Evolutionary conservation across 2,888 invertebrate genomes (phyloP).

Genomic region (Papilio demoleus): DNA sequence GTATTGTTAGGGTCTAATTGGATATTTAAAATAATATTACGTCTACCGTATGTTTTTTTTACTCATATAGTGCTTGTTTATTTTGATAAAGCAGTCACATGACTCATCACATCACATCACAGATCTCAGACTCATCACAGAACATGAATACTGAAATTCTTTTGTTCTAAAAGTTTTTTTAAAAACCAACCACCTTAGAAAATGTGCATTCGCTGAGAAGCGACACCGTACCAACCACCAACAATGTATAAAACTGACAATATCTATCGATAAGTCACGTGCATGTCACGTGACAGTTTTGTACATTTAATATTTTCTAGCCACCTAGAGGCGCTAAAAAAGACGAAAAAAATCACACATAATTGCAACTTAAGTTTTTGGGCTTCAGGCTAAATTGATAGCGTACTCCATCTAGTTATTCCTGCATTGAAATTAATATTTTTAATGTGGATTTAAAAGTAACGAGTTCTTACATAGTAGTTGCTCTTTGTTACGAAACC

Average conservation of each 20-base stretch:
- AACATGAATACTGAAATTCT: neutral
- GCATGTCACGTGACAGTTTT: too few species aligned
- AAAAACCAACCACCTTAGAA: too few species aligned
- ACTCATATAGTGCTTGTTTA: neutral
- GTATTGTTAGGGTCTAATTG: slow-evolving; percentile 43
- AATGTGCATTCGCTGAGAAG: too few species aligned
- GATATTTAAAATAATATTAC: slow-evolving; percentile 41
- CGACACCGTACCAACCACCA: too few species aligned
- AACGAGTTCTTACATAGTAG: slow-evolving; percentile 49
- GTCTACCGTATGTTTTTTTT: neutral
- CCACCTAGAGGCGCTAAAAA: too few species aligned
- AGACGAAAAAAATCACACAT: neutral
- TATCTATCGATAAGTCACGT: too few species aligned
- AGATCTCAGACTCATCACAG: too few species aligned
- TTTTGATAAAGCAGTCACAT: neutral
- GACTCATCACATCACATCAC: neutral
- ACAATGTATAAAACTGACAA: too few species aligned
- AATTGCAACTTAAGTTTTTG: neutral
- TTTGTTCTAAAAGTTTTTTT: neutral
- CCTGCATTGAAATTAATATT: neutral
- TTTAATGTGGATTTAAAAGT: slow-evolving; percentile 5
- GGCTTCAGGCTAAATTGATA: neutral
- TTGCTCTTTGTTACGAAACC: slow-evolving; percentile 55
- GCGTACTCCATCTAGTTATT: neutral
- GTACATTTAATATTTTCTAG: too few species aligned